Base-by-base conservation (phyloP, 2,888 invertebrate species). In the Atherix ibis region DNA sequence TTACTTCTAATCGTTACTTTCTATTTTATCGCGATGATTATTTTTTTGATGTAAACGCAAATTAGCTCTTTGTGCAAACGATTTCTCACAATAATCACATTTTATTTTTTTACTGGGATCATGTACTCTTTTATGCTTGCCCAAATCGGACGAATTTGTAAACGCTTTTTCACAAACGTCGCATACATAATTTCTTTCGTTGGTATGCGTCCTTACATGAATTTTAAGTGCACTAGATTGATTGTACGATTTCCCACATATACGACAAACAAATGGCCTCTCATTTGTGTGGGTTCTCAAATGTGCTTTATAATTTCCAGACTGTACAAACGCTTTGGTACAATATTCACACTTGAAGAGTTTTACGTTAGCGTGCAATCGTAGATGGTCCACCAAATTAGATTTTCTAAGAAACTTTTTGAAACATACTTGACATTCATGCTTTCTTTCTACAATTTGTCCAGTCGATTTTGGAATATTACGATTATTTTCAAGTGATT, bases 311-410 rank as follows among this genome's bases (percentile, higher is more conserved):
- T 44, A 48, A 31, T 48, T 49, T 3, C 40, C 48, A 6, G 44
- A 34, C 30, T 49, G 49, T 3, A 48, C 48, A 19, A 50, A 50
- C 2, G 43, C 34, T 25, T 48, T 48, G 13, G 40, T 44, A 25
- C 49, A 50, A 16, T 40, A 35, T 4, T 41, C 33, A 28, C 49
- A 50, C 5, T 42, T 38, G n/a, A 41, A 50, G 2, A 43, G 42
- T 28, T 45, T 46, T 6, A 47, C 42, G 27, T 48, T 45, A 0
- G 45, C 44, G 40, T 50, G 49, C 2, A 48, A 29, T 5, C 49
- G 34, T 1, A 48, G 22, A 35, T 50, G 49, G 35, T 48, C 48
- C 4, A 45, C 25, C 5, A 48, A 30, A 37, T 47, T 48, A 1
- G 48, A 48, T 29, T 43, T 43, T 5, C 44, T 39, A 2, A 36